These are phyloP conservation scores for Blastomussa wellsi DNA, from an alignment of 92 coral and sea anemone species.

Conservation along the genomic window DNA sequence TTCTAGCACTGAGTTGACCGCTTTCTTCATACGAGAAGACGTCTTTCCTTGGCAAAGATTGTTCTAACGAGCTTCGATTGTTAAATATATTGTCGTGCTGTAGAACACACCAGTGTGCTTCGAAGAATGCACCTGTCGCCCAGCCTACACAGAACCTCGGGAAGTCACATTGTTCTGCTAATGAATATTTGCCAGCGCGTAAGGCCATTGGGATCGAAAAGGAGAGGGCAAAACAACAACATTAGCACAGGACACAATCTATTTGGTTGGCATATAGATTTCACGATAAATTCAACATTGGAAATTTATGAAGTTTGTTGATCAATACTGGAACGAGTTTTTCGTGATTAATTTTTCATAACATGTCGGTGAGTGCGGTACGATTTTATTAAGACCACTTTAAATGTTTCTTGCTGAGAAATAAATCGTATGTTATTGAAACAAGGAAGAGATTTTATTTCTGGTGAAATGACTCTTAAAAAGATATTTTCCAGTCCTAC, in stretches of 20 bases:
- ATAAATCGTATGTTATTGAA: conserved; percentile 4
- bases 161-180: conserved; percentile 39
- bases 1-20: conserved; percentile 72
- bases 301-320: conserved; percentile 40
- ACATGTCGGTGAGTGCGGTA: conserved; percentile 8
- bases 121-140: conserved; percentile 44
- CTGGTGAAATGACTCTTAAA: not conserved
- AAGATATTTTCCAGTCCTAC: not conserved
- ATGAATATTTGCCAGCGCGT: not conserved
- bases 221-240: conserved; percentile 14
- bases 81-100: conserved; percentile 42
- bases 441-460: not conserved
- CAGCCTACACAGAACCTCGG: conserved; percentile 41
- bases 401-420: conserved; percentile 22
- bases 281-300: conserved; percentile 40
- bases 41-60: conserved; percentile 14
- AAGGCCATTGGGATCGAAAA: conserved; percentile 10
- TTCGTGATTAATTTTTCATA: conserved; percentile 32
- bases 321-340: not conserved
- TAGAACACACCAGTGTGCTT: conserved; percentile 8
- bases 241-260: conserved; percentile 11
- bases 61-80: conserved; percentile 27
- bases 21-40: conserved; percentile 66
- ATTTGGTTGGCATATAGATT: conserved; percentile 34
- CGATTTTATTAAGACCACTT: conserved; percentile 7